Conservation (phyloP, 2,113 vertebrate genomes). For the Pterocles gutturalis region DNA sequence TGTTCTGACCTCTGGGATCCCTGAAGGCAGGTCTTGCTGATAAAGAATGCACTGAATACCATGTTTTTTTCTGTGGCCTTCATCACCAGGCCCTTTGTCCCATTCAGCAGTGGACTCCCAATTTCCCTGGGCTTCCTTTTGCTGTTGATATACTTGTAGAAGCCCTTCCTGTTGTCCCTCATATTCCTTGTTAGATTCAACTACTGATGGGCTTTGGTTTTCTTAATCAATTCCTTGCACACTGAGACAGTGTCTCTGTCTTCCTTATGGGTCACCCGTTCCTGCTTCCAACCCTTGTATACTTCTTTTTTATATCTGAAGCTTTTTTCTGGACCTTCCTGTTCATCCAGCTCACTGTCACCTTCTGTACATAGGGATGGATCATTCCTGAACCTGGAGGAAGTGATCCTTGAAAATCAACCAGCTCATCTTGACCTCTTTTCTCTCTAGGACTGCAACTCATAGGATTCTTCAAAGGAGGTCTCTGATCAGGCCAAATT, state of each 20-base stretch:
- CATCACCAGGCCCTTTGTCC: background rate
- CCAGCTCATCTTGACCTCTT: background rate
- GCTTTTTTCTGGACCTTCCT: background rate
- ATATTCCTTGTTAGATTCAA: background rate
- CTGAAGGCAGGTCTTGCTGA: background rate
- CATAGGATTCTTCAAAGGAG: background rate
- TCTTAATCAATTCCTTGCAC: background rate
- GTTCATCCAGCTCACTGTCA: background rate
- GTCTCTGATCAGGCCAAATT: background rate
- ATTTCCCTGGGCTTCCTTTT: background rate
- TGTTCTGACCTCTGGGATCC: background rate
- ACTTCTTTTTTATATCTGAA: background rate
- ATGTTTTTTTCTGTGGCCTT: background rate
- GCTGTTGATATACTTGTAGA: background rate
- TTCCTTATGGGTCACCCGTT: background rate
- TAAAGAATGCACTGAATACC: background rate
- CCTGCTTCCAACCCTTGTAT: background rate
- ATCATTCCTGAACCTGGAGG: background rate
- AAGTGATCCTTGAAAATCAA: background rate
- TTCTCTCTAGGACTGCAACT: background rate
- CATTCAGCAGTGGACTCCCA: background rate
- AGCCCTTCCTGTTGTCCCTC: background rate
- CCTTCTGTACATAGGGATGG: background rate
- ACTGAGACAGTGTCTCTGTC: background rate
- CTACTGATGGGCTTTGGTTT: background rate